Percentiles rank a stretch among this genome's conserved stretches.
These are phyloP conservation scores for Drosophila pseudotalamancana DNA, from an alignment of 2,888 invertebrate genomes.

Conservation along the genomic window DNA sequence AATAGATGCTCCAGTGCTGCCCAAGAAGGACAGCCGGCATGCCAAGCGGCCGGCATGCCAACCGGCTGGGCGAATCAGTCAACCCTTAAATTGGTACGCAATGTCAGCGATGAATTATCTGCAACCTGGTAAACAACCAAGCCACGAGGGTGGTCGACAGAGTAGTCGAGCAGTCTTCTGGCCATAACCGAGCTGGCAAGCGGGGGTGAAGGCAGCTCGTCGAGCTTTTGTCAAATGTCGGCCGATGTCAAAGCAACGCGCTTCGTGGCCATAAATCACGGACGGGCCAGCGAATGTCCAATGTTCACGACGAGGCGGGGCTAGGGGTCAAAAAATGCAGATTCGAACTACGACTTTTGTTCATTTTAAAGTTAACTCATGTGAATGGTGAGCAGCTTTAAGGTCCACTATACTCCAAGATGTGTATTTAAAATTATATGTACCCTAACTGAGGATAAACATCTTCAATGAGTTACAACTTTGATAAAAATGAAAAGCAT, in stretches of 20 bases:
- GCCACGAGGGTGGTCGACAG: slow-evolving; percentile 34
- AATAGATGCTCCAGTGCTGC: slow-evolving; percentile 29
- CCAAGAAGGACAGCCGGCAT: slow-evolving; percentile 3
- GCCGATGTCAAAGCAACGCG: slow-evolving; percentile 76
- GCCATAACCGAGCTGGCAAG: neutral
- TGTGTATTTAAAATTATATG: neutral
- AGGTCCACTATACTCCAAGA: slow-evolving; percentile 51
- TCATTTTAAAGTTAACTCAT: slow-evolving; percentile 39
- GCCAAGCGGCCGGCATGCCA: slow-evolving; percentile 18
- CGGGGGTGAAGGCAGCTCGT: slow-evolving; percentile 21
- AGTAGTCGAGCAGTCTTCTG: neutral
- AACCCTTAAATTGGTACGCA: slow-evolving; percentile 80
- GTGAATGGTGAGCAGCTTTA: slow-evolving; percentile 27
- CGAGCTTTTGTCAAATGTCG: slow-evolving; percentile 80
- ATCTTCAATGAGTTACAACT: neutral
- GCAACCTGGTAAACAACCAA: slow-evolving; percentile 78
- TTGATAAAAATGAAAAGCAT: neutral
- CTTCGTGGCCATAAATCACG: slow-evolving; percentile 73
- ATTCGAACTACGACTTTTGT: slow-evolving; percentile 38
- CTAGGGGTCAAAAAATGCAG: slow-evolving; percentile 6
- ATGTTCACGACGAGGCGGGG: slow-evolving; percentile 22
- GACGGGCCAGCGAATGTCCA: slow-evolving; percentile 43
- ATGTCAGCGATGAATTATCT: slow-evolving; percentile 81
- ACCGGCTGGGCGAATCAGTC: slow-evolving; percentile 68
- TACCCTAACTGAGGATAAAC: too few relatives aligned